Conservation (phyloP, 2,797 vertebrate genomes). For the Garrulus glandarius region DNA sequence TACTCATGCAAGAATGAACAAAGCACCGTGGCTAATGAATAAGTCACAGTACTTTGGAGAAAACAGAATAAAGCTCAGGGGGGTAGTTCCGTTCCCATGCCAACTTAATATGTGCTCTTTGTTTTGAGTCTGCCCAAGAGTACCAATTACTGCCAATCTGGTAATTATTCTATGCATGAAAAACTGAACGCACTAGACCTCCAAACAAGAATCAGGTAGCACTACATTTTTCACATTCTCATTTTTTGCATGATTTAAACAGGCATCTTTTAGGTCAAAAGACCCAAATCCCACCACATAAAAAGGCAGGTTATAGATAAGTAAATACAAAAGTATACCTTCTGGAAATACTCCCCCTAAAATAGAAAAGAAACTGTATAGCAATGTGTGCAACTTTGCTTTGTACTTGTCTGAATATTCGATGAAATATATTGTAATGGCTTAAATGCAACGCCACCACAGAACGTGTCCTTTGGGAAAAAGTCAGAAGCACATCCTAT, state of each 20-base stretch:
- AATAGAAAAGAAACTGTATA: background rate
- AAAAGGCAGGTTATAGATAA: background rate
- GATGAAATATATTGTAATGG: accelerated
- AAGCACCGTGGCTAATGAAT: background rate
- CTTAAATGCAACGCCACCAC: background rate
- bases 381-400: background rate
- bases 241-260: background rate
- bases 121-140: conserved; percentile 2
- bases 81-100: conserved; percentile 11
- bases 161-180: conserved; percentile 1
- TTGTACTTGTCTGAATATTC: background rate
- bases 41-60: background rate
- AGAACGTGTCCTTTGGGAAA: background rate
- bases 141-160: conserved; percentile 23
- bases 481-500: background rate
- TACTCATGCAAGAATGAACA: background rate
- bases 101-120: conserved; percentile 1
- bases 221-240: background rate
- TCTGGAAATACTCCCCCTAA: background rate
- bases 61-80: background rate
- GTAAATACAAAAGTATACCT: background rate
- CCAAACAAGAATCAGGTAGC: background rate
- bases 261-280: background rate
- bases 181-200: background rate
- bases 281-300: background rate